Evolutionary conservation across 2,888 invertebrate species (phyloP), one percentile per base, ranked within the genome.

Genomic region (Drosophila neonasuta): DNA sequence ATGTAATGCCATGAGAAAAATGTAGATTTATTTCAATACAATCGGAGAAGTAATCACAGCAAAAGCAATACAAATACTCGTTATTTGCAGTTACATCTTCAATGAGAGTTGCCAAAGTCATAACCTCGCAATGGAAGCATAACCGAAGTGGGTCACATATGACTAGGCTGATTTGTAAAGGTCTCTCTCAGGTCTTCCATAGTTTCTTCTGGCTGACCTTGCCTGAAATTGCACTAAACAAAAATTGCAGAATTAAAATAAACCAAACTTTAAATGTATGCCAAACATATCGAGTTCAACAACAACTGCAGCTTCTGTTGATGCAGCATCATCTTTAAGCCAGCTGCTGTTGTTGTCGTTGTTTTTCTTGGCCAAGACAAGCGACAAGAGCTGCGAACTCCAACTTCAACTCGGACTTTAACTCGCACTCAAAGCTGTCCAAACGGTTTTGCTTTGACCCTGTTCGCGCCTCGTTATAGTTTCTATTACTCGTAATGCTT

Each of bases 401-500:
- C 32, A 45, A 60, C 58, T 52, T 24, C 32, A 45, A 60, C 58
- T 52, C 45, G 55, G 46, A n/a, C 29, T 48, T 60, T 32, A 45
- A 60, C 58, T 52, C 7, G 58, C 45, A 45, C 45, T 55, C 52
- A 54, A 54, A 50, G 41, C 59, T 71, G 60, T 58, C 46, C 75
- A 59, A 57, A 42, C 41, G 48, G 45, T 61, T 58, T 44, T 59
- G 72, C 59, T 54, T 59, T 85, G 80, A 80, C 80, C 80, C 79
- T 79, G 80, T 80, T 80, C 59, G 80, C 82, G 68, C 73, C 69
- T 80, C 71, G 81, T 75, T 79, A 78, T 45, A 79, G 56, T 59
- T 75, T 81, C 59, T 51, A 57, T 65, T 69, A 13, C 39, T 13
- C 20, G 46, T 41, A 30, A 34, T 46, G 17, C 13, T 11, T 34